Conservation (phyloP, 2,888 invertebrate species). For the Stenodema calcarata region DNA sequence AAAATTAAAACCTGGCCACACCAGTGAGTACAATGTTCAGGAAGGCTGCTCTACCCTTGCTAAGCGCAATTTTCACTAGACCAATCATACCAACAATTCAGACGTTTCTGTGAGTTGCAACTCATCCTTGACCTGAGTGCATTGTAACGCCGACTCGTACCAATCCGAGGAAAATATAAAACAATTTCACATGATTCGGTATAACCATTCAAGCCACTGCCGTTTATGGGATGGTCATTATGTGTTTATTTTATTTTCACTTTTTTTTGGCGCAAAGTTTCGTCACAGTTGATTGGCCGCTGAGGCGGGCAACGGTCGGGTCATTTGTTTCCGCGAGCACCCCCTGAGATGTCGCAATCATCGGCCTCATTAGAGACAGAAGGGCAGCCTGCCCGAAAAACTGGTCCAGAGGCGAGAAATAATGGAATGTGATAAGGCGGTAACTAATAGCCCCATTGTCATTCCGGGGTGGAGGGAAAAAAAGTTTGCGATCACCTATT, state of each 20-base stretch:
- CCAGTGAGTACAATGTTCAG: too few relatives aligned
- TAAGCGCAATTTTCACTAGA: too few relatives aligned
- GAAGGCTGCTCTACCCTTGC: too few relatives aligned
- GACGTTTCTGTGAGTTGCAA: too few relatives aligned
- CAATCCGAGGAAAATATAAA: background rate
- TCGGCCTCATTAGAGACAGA: background rate
- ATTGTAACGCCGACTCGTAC: background rate
- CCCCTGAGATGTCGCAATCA: background rate
- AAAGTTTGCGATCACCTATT: background rate
- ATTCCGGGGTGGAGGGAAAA: background rate
- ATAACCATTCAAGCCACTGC: background rate
- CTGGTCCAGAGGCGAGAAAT: slow-evolving; percentile 10
- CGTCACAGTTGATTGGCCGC: background rate
- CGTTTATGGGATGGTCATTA: background rate
- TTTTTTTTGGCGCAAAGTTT: background rate
- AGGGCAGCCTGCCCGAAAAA: background rate
- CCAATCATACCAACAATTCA: too few relatives aligned
- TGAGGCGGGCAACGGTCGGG: background rate
- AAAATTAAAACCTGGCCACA: too few relatives aligned
- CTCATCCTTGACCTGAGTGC: background rate
- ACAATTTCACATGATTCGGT: background rate
- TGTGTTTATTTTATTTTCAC: too few relatives aligned
- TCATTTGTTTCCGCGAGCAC: background rate
- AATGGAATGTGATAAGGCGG: slow-evolving; percentile 11
- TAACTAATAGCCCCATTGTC: slow-evolving; percentile 17